Evolutionary conservation across 2,797 vertebrate species (phyloP).

Genomic region (Florisuga fusca): DNA sequence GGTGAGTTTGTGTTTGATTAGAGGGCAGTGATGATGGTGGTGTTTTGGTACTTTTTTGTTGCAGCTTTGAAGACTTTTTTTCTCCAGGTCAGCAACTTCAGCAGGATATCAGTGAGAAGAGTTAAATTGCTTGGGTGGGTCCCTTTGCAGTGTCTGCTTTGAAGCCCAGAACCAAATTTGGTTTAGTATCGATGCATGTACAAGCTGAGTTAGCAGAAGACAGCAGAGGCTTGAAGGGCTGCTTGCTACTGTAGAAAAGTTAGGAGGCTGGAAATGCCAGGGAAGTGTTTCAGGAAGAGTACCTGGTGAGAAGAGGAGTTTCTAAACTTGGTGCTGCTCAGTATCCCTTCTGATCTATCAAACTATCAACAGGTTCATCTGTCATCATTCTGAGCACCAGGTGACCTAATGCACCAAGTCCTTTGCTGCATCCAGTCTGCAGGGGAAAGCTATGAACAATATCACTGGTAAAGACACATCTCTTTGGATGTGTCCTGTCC

Average conservation of each 20-base stretch:
- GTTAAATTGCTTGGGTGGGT: not conserved
- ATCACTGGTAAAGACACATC: not conserved
- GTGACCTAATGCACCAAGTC: not conserved
- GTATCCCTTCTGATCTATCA: not conserved
- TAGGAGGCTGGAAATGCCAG: not conserved
- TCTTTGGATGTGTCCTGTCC: not conserved
- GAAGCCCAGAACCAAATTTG: not conserved
- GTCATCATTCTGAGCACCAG: not conserved
- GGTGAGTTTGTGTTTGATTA: not conserved
- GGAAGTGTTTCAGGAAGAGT: not conserved
- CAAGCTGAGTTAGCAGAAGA: not conserved
- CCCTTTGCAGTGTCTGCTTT: not conserved
- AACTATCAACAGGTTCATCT: not conserved
- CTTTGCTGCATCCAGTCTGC: not conserved
- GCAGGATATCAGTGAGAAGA: not conserved
- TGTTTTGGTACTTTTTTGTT: not conserved
- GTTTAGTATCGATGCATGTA: not conserved
- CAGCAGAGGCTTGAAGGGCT: not conserved
- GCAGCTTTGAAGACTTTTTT: not conserved
- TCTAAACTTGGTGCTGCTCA: not conserved
- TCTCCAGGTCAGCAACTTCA: not conserved
- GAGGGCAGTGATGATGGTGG: not conserved
- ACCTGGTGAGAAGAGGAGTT: not conserved
- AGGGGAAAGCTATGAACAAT: not conserved
- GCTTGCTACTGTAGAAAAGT: not conserved